A percentile compares a stretch with the other conserved stretches of the same genome.
Conservation (phyloP, 2,888 invertebrate species). For the Morpho achilles region DNA sequence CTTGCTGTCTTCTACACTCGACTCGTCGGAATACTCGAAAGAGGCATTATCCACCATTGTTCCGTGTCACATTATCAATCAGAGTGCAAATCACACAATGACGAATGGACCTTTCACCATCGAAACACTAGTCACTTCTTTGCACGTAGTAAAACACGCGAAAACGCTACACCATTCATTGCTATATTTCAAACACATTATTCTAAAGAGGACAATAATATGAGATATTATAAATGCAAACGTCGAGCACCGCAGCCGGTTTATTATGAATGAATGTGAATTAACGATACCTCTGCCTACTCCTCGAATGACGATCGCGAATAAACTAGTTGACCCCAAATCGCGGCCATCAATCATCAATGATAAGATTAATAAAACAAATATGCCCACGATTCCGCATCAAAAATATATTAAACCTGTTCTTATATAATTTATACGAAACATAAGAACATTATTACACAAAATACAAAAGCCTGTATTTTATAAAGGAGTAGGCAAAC, state of each 20-base stretch:
- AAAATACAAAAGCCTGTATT: constrained; percentile 8
- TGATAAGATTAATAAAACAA: constrained; percentile 24
- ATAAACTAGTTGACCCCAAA: constrained; percentile 18
- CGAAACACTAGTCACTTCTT: constrained; percentile 15
- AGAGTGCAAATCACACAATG: constrained; percentile 30
- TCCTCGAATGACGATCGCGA: constrained; percentile 14
- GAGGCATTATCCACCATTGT: constrained; percentile 71
- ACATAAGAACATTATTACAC: constrained; percentile 3
- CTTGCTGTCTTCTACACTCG: constrained; percentile 50
- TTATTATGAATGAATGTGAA: constrained; percentile 20
- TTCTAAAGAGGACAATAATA: not conserved
- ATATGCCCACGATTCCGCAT: constrained; percentile 10
- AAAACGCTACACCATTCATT: constrained; percentile 7
- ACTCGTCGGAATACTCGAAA: constrained; percentile 67
- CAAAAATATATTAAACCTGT: constrained; percentile 6
- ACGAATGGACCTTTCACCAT: constrained; percentile 16
- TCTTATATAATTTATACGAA: constrained; percentile 14
- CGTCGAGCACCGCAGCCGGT: constrained; percentile 4
- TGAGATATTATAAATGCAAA: constrained; percentile 6
- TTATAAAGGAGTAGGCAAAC: constrained; percentile 7
- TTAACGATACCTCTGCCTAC: constrained; percentile 12
- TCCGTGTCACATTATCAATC: constrained; percentile 31
- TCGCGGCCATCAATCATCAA: constrained; percentile 20
- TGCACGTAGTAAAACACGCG: constrained; percentile 13
- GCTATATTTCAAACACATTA: constrained; percentile 5